Base-by-base conservation (phyloP, 1,140 invertebrate species). In the Macrobrachium nipponense region DNA sequence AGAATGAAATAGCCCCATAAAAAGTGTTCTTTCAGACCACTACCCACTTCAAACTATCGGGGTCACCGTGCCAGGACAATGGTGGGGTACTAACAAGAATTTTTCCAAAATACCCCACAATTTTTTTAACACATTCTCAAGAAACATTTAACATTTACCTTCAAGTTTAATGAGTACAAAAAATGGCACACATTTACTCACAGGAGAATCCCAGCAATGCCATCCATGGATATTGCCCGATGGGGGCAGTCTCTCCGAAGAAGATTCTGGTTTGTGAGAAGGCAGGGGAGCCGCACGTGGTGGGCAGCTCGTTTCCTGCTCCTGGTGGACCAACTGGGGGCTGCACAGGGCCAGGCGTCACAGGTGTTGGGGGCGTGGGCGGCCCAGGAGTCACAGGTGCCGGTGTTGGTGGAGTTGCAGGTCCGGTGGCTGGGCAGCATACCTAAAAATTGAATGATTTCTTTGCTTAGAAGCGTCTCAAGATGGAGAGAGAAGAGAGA, bases 181-280 rank as follows among this genome's bases (percentile, higher is more conserved):
- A 36, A 51, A 43, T 12, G 44, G 44, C 23, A n/a, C 2, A n/a
- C 18, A 15, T 36, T 36, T 64, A 86, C 83, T 86, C 77, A 86
- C 83, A 79, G 66, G 83, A 79, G 27, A 72, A 86, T 27, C 83
- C 83, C 2, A 86, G 51, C 1, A 86, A 75, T 23, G 83, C 76
- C 64, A 86, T 86, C 83, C 83, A 86, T 3, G 83, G 83, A 36
- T 86, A 86, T 23, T 76, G 64, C 10, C 83, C 83, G 6, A 86
- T 7, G 4, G 77, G n/a, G 3, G 76, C 77, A 36, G 70, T 36
- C 66, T 86, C 76, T 2, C 83, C 83, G 17, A 72, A 70, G 83
- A 86, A 86, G 20, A 86, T 79, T 51, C 83, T 64, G 17, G 64
- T 86, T 0, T 70, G 12, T 0, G 23, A 58, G 12, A n/a, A 58